phyloP scores from a whole-genome alignment of 37 sponge, comb jelly and placozoan genomes.

The Geodia barretti region DNA sequence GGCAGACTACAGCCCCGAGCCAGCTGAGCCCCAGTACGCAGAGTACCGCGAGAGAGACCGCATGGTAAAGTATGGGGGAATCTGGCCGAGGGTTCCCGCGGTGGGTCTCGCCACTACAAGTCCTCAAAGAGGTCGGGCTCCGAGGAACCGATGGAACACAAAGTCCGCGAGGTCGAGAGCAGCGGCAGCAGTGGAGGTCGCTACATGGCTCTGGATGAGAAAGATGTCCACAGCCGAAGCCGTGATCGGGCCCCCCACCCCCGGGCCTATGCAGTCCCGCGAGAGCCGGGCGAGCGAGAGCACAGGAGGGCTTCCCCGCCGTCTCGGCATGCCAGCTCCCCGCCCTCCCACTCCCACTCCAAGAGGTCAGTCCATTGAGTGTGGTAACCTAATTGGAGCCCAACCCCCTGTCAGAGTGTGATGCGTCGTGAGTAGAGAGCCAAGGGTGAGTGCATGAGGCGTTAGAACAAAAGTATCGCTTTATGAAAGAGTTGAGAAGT shows the following conservation, averaged over 20 bases:
- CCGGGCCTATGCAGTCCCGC: neutral
- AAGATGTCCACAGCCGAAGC: neutral
- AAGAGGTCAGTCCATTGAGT: neutral
- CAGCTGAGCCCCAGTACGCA: neutral
- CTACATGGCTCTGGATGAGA: neutral
- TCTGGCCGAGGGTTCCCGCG: neutral
- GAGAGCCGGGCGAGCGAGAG: neutral
- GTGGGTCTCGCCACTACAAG: slow-evolving; percentile 3
- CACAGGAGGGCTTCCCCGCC: neutral
- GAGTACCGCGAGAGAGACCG: neutral
- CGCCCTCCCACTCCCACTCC: too few relatives aligned
- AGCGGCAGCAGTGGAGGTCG: too few relatives aligned
- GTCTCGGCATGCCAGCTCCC: neutral
- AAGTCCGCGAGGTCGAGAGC: neutral
- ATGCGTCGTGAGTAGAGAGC: too few relatives aligned
- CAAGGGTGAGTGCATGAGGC: neutral
- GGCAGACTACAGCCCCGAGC: neutral
- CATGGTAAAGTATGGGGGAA: neutral
- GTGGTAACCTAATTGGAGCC: too few relatives aligned
- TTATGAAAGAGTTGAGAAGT: neutral
- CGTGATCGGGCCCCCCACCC: slow-evolving; percentile 8
- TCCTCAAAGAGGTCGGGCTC: neutral
- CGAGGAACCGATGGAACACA: neutral
- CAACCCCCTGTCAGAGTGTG: too few relatives aligned
- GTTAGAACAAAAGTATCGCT: neutral